Base-by-base conservation (phyloP, 1,140 invertebrate genomes). In the Parasteatoda tepidariorum region DNA sequence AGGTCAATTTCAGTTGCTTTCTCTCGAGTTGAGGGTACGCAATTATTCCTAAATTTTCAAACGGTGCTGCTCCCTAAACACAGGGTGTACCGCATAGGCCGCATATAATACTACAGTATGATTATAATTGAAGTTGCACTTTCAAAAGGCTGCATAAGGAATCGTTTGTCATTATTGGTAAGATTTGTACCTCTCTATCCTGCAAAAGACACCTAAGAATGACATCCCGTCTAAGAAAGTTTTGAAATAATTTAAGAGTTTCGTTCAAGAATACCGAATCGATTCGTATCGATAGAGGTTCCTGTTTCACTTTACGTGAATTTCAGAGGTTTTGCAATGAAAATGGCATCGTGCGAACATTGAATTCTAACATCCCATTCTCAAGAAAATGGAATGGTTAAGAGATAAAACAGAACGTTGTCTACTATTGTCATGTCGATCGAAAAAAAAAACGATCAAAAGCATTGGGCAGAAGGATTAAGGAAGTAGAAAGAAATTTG, bases 281-380 rank as follows among this genome's bases (percentile, higher is more conserved):
- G 5, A 26, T 13, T 62, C 7, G 61, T 75, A 57, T 48, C 28
- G 38, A 68, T 34, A 30, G 30, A 68, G 26, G 28, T 18, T 18
- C 26, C 3, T 55, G 26, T 26, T 79, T 38, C 62, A 66, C 0
- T 30, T 62, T 31, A 26, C 31, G 48, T 34, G n/a, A 38, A 13
- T 76, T 76, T 62, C 6, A 41, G 48, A 18, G 24, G 4, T 76
- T n/a, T n/a, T n/a, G n/a, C n/a, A n/a, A n/a, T n/a, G n/a, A n/a
- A n/a, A n/a, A n/a, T n/a, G n/a, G n/a, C 30, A 74, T 48, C 13
- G 13, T 26, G 0, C 59, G 64, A 13, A 64, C 34, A 41, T 4
- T 61, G 6, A 76, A 61, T 13, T 64, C 33, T 30, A n/a, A 76
- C 33, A 6, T 24, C 18, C 4, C 24, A 64, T 2, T 4, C 33